Evolutionary conservation across 92 coral and sea anemone genomes (phyloP).

Genomic region (Phenganax marumi): DNA sequence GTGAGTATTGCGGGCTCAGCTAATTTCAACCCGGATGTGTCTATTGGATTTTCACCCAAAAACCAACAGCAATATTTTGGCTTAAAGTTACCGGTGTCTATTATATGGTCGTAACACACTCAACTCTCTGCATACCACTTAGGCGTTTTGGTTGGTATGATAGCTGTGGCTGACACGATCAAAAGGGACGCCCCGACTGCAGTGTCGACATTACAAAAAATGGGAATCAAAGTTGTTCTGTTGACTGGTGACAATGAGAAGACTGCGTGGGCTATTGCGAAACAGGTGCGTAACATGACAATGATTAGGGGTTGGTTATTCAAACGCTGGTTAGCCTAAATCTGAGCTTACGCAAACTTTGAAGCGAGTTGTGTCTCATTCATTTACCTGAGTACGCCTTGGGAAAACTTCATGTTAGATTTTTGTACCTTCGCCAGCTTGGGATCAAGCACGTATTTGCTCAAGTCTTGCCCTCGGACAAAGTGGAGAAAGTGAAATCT

Average conservation of each 20-base stretch:
- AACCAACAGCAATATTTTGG: neutral
- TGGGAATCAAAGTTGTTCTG: slow-evolving; percentile 91
- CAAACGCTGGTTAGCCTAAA: neutral
- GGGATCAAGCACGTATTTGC: slow-evolving; percentile 95
- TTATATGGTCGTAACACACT: no score
- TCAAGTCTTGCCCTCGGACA: slow-evolving; percentile 93
- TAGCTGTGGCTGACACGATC: slow-evolving; percentile 98
- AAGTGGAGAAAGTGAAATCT: slow-evolving; percentile 80
- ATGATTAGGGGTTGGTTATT: neutral
- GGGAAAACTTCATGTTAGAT: neutral
- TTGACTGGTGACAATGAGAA: slow-evolving; percentile 96
- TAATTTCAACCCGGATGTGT: neutral
- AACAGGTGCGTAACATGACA: slow-evolving; percentile 61
- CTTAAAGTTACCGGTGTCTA: no score
- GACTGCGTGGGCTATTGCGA: slow-evolving; percentile 96
- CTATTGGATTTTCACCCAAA: neutral
- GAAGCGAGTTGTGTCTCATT: no score
- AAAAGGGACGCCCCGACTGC: slow-evolving; percentile 91
- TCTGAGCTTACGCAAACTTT: no score
- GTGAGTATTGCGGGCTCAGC: slow-evolving; percentile 52
- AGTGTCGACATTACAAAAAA: slow-evolving; percentile 79
- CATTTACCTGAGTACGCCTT: no score
- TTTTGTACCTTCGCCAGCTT: slow-evolving; percentile 49
- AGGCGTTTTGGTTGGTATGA: slow-evolving; percentile 90
- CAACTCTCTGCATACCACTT: neutral